Evolutionary conservation across 2,113 vertebrate species (phyloP).

Genomic region (Trogon surrucura): DNA sequence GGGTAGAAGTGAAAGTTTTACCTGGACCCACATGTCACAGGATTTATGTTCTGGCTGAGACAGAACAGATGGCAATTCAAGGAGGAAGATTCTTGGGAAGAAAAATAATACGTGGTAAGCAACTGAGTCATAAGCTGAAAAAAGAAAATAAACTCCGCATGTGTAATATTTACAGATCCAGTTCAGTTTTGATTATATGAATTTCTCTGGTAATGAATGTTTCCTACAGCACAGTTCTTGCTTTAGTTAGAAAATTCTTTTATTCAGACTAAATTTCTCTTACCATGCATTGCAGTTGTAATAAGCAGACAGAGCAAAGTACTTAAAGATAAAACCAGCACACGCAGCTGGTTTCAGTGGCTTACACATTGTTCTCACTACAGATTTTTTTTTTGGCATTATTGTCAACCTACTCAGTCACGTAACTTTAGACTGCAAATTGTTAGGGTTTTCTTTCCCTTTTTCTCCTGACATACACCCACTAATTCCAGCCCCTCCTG

Average conservation of each 20-base stretch:
- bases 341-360: background rate
- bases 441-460: background rate
- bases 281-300: background rate
- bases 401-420: background rate
- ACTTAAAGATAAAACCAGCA: background rate
- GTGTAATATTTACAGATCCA: background rate
- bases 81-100: background rate
- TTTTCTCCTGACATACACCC: background rate
- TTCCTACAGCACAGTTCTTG: background rate
- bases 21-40: background rate
- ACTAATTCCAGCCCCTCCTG: background rate
- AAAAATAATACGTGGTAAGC: background rate
- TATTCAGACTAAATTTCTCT: background rate
- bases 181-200: background rate
- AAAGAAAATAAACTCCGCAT: background rate
- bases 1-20: background rate
- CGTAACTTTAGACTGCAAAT: background rate
- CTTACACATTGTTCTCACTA: background rate
- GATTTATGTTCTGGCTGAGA: background rate
- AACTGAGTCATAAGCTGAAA: background rate
- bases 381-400: background rate
- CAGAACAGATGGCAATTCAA: background rate
- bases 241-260: background rate
- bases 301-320: background rate
- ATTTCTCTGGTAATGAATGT: background rate